Evolutionary conservation across 2,888 invertebrate species (phyloP), one percentile per base, ranked within the genome.

Genomic region (Strigamia maritima): DNA sequence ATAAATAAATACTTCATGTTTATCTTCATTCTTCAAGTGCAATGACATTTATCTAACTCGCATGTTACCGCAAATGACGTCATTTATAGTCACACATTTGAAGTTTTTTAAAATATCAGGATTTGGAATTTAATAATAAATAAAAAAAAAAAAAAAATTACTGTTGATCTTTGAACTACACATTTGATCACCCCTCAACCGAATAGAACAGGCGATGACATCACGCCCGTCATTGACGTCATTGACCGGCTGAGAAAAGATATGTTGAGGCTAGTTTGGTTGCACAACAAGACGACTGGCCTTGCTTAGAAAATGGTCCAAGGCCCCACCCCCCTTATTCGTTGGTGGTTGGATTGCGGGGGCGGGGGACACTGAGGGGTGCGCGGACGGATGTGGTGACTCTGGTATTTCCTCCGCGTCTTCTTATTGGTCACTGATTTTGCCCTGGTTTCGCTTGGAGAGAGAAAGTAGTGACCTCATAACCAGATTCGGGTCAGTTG

Each of bases 391-490:
- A 70, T 70, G 70, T 70, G 70, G 70, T 70, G 70, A 70, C 70
- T 70, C 4, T 28, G 26, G 70, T 70, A 70, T 70, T 70, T 70
- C 70, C 70, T 70, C 28, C 70, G 1, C 70, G 26, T 0, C 4
- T 10, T 70, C 70, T n/a, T 12, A 70, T 70, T 70, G 70, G 70
- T 70, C 28, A 70, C 70, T 70, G 70, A 70, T 26, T 70, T 70
- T 70, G 70, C 70, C 70, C 70, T 70, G 70, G 70, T 70, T 70
- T 70, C 70, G 70, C 70, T 70, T 26, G 26, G 70, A 70, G 28
- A 70, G 70, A 70, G 70, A 70, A 70, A 70, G 70, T 70, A 70
- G 70, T 70, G 70, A 70, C 70, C 70, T 70, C 70, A 70, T 70
- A 70, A 70, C 70, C 12, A 70, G 70, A 70, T 70, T 70, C 70